Base-by-base conservation (phyloP, 2,113 vertebrate genomes). In the Pseudorasbora parva region DNA sequence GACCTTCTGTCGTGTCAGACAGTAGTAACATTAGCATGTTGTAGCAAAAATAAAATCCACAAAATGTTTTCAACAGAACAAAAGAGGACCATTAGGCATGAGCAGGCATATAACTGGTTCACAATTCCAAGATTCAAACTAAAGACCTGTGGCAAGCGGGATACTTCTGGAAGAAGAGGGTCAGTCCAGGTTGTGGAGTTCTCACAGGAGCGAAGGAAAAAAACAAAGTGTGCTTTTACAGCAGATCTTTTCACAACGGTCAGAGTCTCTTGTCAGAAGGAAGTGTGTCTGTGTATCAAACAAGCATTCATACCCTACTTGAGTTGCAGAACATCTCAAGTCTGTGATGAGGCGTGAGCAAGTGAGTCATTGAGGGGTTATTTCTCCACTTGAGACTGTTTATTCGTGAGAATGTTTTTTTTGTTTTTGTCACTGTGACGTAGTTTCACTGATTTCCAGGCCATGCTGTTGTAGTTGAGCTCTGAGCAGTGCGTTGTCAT, bases 381-480 rank as follows among this genome's bases (percentile, higher is more conserved):
- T 33, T 56, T 71, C 33, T 57, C 33, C 62, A 57, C 51, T 81
- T 49, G 64, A 81, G 64, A 64, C 68, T 82, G 73, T 87, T 83
- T 78, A 72, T 33, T n/a, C 27, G 2, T 71, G 49, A 5, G 45
- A 74, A 51, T 51, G 43, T 30, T 68, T 57, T 64, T 45, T 54
- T 49, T 80, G 19, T 86, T 81, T 86, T 47, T 69, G 56, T 95
- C 94, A 97, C 93, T 96, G 96, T 10, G 96, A 89, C 1, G 94
- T 80, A 0, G 92, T 76, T 17, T 97, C 96, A 57, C 94, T 95
- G 64, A 96, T 81, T 88, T 97, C 96, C 49, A 98, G 92, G 84
- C 95, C 96, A 56, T 96, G 97, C 90, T 97, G 96, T 91, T 97
- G 96, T 43, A 98, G 92, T 93, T 98, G 96, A 0, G 95, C 95